phyloP scores from a whole-genome alignment of 2,888 invertebrate genomes.

The Sarcophaga variegata region DNA sequence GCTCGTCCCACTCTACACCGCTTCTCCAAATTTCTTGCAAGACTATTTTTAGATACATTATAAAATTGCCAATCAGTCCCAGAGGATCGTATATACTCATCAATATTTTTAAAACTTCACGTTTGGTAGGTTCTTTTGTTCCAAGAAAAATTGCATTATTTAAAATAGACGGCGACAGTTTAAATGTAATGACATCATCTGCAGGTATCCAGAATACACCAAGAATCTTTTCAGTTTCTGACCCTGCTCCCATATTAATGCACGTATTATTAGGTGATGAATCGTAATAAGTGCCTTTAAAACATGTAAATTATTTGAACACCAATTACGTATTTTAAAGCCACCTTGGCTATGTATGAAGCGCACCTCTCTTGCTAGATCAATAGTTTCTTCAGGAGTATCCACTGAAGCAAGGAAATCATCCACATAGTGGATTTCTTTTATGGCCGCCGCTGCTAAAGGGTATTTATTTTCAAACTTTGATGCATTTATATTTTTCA shows the following conservation, averaged over 20 bases:
- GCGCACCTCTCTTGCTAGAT: constrained; percentile 27
- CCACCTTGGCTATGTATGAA: constrained; percentile 43
- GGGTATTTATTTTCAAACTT: constrained; percentile 16
- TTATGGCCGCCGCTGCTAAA: constrained; percentile 5
- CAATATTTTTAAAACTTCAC: constrained; percentile 53
- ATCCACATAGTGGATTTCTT: constrained; percentile 17
- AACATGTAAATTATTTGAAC: constrained; percentile 16
- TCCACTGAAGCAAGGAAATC: constrained; percentile 18
- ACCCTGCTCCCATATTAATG: background rate
- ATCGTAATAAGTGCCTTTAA: background rate
- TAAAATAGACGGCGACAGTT: constrained; percentile 37
- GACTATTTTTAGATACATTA: constrained; percentile 50
- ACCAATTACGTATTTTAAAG: constrained; percentile 41
- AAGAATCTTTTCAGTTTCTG: constrained; percentile 33
- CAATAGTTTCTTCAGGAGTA: constrained; percentile 4
- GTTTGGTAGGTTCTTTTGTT: constrained; percentile 43
- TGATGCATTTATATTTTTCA: constrained; percentile 26
- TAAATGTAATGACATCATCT: constrained; percentile 41
- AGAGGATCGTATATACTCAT: constrained; percentile 63
- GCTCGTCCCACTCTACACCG: constrained; percentile 45
- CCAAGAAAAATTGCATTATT: background rate
- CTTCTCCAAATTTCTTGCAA: constrained; percentile 59
- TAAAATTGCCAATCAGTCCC: constrained; percentile 54
- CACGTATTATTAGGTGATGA: background rate
- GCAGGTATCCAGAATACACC: constrained; percentile 52